These are phyloP conservation scores for Dynastes grantii DNA, from an alignment of 2,888 invertebrate species.

Conservation along the genomic window DNA sequence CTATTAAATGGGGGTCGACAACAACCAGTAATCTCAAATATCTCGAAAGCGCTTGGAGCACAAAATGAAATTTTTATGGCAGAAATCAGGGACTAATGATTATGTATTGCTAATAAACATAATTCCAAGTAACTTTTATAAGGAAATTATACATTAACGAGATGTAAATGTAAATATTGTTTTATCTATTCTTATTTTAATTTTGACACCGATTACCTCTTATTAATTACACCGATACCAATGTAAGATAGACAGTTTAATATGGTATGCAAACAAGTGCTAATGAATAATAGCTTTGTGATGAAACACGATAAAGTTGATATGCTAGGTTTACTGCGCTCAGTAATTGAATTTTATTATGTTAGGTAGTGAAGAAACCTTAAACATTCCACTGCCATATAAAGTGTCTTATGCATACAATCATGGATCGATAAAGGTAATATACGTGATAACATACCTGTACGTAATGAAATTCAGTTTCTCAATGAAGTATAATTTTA, in stretches of 20 bases:
- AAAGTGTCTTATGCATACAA: background rate
- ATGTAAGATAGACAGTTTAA: conserved; percentile 1
- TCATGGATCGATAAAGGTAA: background rate
- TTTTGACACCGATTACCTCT: too few species aligned
- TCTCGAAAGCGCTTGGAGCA: too few species aligned
- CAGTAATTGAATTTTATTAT: conserved; percentile 36
- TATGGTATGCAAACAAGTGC: conserved; percentile 17
- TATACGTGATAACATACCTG: background rate
- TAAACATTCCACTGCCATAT: conserved; percentile 15
- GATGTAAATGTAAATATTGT: too few species aligned
- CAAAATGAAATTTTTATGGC: too few species aligned
- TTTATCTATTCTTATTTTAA: too few species aligned
- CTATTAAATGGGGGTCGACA: too few species aligned
- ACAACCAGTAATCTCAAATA: too few species aligned
- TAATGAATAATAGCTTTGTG: conserved; percentile 34
- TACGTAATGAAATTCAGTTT: background rate
- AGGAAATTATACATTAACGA: background rate
- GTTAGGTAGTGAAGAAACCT: conserved; percentile 33
- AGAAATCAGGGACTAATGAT: too few species aligned
- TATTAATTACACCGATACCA: background rate
- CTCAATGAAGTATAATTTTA: too few species aligned
- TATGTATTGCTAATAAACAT: too few species aligned
- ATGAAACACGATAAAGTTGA: conserved; percentile 35
- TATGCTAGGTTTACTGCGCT: conserved; percentile 22
- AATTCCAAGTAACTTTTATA: background rate